Percentiles rank a stretch among this genome's conserved stretches.
Conservation (phyloP, 2,888 invertebrate species). For the Piscicola geometra region DNA sequence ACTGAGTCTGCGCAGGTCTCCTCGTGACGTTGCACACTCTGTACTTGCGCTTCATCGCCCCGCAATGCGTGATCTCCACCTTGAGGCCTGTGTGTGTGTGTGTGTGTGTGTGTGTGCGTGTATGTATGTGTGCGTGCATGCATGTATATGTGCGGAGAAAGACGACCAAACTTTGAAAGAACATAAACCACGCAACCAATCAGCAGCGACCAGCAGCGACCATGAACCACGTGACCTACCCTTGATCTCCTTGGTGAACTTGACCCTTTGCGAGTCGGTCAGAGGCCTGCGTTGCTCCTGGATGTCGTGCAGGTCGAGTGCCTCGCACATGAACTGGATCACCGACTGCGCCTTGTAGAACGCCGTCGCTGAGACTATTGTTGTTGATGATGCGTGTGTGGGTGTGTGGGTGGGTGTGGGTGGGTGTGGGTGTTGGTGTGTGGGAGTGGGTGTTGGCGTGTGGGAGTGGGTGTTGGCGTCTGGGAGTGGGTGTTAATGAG, state of each 20-base stretch:
- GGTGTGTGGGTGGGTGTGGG: too few species aligned
- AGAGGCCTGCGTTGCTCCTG: slow-evolving; percentile 91
- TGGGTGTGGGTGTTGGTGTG: too few species aligned
- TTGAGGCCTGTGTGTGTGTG: slow-evolving; percentile 71
- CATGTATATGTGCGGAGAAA: neutral
- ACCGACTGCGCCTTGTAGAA: slow-evolving; percentile 99
- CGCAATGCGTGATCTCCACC: slow-evolving; percentile 99
- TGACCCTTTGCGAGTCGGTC: slow-evolving; percentile 96
- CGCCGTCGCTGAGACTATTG: slow-evolving; percentile 87
- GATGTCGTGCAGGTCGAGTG: slow-evolving; percentile 72
- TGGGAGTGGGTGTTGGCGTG: too few species aligned
- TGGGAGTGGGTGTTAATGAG: too few species aligned
- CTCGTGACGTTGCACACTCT: slow-evolving; percentile 98
- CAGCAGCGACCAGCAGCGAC: too few species aligned
- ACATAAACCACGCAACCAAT: too few species aligned
- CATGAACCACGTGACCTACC: too few species aligned
- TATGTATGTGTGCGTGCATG: neutral
- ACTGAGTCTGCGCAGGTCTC: slow-evolving; percentile 98
- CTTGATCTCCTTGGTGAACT: slow-evolving; percentile 99
- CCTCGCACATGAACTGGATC: slow-evolving; percentile 99
- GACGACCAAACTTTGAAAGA: neutral
- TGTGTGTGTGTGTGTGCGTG: neutral
- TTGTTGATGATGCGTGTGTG: too few species aligned
- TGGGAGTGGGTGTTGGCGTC: too few species aligned
- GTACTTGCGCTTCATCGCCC: slow-evolving; percentile 96